phyloP scores from a whole-genome alignment of 2,113 vertebrate species.

The Carassius carassius region DNA sequence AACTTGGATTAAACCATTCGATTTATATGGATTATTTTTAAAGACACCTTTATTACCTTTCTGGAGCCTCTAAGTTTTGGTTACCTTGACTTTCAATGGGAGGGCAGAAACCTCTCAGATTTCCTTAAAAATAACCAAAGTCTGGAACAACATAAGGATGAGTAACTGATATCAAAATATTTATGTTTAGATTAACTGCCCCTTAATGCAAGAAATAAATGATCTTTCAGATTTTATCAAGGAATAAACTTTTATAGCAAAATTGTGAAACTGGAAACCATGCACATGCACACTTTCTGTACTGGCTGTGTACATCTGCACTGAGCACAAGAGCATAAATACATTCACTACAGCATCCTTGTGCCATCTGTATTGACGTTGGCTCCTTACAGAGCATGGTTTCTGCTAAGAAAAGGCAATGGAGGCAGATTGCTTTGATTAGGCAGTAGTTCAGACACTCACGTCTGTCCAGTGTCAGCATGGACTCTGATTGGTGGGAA shows the following conservation, averaged over 20 bases:
- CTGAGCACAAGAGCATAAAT: not conserved
- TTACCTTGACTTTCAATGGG: not conserved
- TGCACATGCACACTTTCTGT: slow-evolving; percentile 2
- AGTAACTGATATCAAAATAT: not conserved
- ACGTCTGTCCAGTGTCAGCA: slow-evolving; percentile 43
- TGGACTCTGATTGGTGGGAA: slow-evolving; percentile 20
- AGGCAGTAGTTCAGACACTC: slow-evolving; percentile 34
- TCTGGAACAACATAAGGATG: not conserved
- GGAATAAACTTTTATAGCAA: not conserved
- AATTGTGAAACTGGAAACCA: not conserved
- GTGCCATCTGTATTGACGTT: slow-evolving; percentile 39
- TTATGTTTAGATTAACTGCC: not conserved
- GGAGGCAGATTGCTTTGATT: slow-evolving; percentile 61
- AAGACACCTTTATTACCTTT: not conserved
- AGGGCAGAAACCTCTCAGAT: not conserved
- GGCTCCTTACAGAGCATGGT: slow-evolving; percentile 43
- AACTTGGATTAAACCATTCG: not conserved
- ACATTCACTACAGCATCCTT: slow-evolving; percentile 1
- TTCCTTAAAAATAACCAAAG: not conserved
- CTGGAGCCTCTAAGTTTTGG: not conserved
- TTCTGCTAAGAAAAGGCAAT: slow-evolving; percentile 48
- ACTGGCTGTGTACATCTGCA: not conserved
- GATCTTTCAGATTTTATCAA: not conserved
- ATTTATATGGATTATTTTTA: too few relatives aligned
- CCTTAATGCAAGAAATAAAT: not conserved